Conservation (phyloP, 2,888 invertebrate species). For the Tridacna crocea region DNA sequence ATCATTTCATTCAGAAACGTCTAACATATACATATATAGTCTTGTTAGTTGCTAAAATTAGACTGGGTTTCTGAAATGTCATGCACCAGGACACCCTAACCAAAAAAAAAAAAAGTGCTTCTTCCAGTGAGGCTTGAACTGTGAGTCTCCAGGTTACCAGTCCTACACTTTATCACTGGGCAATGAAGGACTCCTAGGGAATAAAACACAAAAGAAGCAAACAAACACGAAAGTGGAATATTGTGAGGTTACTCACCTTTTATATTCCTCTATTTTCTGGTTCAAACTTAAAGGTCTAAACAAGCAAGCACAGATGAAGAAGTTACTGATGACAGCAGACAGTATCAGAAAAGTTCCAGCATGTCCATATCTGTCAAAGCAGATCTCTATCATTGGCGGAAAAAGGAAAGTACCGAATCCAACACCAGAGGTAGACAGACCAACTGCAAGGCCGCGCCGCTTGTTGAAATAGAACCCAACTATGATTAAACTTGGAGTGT, state of each 20-base stretch:
- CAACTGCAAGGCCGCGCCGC: conserved; percentile 69
- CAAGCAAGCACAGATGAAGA: conserved; percentile 67
- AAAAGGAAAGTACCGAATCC: conserved; percentile 72
- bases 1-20: too few relatives aligned
- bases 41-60: too few relatives aligned
- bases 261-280: conserved; percentile 31
- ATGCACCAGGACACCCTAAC: too few relatives aligned
- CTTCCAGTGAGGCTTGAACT: too few relatives aligned
- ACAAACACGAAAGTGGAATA: too few relatives aligned
- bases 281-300: conserved; percentile 67
- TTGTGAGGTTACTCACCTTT: conserved; percentile 29
- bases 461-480: conserved; percentile 77
- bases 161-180: too few relatives aligned
- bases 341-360: conserved; percentile 70
- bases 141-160: too few relatives aligned
- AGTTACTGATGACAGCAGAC: conserved; percentile 64
- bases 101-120: too few relatives aligned
- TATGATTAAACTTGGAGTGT: conserved; percentile 73
- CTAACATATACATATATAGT: too few relatives aligned
- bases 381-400: conserved; percentile 66
- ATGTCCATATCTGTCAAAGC: conserved; percentile 69
- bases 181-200: too few relatives aligned
- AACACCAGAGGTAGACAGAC: conserved; percentile 74
- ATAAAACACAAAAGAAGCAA: too few relatives aligned
- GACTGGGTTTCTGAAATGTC: too few relatives aligned